Base-by-base conservation (phyloP, 2,113 vertebrate species). In the Stegostoma tigrinum region DNA sequence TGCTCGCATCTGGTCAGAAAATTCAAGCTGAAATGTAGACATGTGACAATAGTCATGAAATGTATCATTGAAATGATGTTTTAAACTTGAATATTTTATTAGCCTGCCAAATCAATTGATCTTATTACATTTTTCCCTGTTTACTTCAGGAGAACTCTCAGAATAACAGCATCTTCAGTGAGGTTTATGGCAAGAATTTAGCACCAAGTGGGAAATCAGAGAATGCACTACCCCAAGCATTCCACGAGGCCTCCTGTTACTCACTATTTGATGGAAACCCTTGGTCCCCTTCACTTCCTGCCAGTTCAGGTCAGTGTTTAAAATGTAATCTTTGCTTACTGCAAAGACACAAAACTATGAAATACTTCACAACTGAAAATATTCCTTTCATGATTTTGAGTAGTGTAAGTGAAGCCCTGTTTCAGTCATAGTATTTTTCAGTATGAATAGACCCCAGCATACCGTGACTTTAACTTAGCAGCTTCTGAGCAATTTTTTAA, bases 231-330 rank as follows among this genome's bases (percentile, higher is more conserved):
- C 97, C 98, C 12, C 97, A 98, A 97, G 97, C 98, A 95, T 98
- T 99, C 96, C 99, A 99, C 97, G 99, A 99, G 97, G 98, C 98
- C 68, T 99, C 99, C 23, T 98, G 99, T 0, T 99, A 99, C 97
- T 99, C 99, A 42, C 98, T 99, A 95, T 99, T 99, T 96, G 98
- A 99, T 97, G 98, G 98, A 96, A 99, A 98, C 27, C 99, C 99
- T 0, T 99, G 99, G 99, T 99, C 99, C 95, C 99, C 99, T 66
- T 99, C 99, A 86, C 98, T 99, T 96, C 99, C 99, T 95, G 99
- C 99, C 97, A 99, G 98, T 97, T 99, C 99, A 97, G 99, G 99
- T 99, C 98, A 96, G 96, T 34, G 6, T 95, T 75, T 95, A 27
- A 72, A 72, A 24, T 70, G 7, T 15, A 45, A 24, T 27, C 67